Base-by-base conservation (phyloP, 2,113 vertebrate species). In the Microcebus ravelobensis region DNA sequence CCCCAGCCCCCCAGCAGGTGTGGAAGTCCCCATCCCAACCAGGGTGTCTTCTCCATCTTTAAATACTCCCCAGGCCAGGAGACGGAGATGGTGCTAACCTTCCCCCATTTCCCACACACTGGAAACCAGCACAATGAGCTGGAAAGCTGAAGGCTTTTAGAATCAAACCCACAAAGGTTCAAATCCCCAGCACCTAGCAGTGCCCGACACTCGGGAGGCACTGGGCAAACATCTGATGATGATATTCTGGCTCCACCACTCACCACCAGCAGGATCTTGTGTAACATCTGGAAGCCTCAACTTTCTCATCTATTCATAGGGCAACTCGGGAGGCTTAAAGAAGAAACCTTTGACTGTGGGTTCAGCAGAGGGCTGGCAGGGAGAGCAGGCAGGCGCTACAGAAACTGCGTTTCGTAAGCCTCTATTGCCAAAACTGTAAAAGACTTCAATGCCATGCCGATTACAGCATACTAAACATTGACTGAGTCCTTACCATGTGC, bases 351-450 rank as follows among this genome's bases (percentile, higher is more conserved):
- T 36, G n/a, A 27, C 79, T 59, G 10, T 15, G 29, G 71, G 21
- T 45, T 87, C 45, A 6, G 10, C 8, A 81, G 74, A 84, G 45
- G 39, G 36, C 42, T 95, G 70, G 67, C 17, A 34, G 17, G 21
- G 76, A 59, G 50, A 61, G 23, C 42, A 63, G 23, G 61, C 39
- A 63, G 57, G 42, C 27, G 18, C 25, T 65, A 25, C 3, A n/a
- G 36, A 93, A 95, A 90, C 17, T 4, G 45, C 25, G 68, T 61
- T 63, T 88, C 77, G 65, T 83, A 90, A 74, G 31, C 7, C 0
- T 36, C 61, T 76, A 80, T 77, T 42, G 42, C 27, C 36, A 74
- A 88, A 77, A 65, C 61, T 52, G 65, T 59, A 81, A 76, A 95
- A 81, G 23, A 8, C 23, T 92, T 61, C 27, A 71, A 88, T 42